Evolutionary conservation across 1,140 invertebrate genomes (phyloP).

Genomic region (Cyrtorhinus lividipennis): DNA sequence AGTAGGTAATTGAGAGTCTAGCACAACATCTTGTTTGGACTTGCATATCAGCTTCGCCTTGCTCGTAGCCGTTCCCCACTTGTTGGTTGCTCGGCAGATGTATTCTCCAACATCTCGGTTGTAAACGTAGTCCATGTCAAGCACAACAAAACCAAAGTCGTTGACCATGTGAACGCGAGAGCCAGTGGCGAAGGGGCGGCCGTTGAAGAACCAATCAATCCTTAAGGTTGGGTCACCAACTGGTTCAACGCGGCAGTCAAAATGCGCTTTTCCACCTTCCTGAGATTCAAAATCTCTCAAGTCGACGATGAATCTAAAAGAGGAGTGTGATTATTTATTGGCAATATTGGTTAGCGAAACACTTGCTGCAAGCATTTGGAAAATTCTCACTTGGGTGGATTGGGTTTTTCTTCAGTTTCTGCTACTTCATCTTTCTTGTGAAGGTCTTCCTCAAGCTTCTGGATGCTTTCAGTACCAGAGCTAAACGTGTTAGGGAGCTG

Average conservation of each 20-base stretch:
- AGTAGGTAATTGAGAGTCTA: conserved; percentile 84
- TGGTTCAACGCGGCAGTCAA: conserved; percentile 80
- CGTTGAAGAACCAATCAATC: conserved; percentile 90
- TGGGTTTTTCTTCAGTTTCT: conserved; percentile 66
- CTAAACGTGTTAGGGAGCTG: conserved; percentile 74
- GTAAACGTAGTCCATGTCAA: conserved; percentile 77
- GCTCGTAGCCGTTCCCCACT: conserved; percentile 69
- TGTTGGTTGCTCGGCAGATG: conserved; percentile 68
- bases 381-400: conserved; percentile 51
- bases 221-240: conserved; percentile 71
- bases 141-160: conserved; percentile 82
- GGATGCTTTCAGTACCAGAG: conserved; percentile 72
- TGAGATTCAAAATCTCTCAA: conserved; percentile 49
- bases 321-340: not conserved
- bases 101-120: conserved; percentile 74
- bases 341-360: not conserved
- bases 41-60: conserved; percentile 68
- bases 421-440: conserved; percentile 73
- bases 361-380: no score
- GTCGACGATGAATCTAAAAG: conserved; percentile 26
- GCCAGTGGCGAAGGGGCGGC: conserved; percentile 70
- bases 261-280: conserved; percentile 77
- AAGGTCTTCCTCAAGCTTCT: conserved; percentile 75
- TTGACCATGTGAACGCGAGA: conserved; percentile 80
- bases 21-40: conserved; percentile 71